Conservation (phyloP, 2,113 vertebrate species). For the Speoplatyrhinus poulsoni region DNA sequence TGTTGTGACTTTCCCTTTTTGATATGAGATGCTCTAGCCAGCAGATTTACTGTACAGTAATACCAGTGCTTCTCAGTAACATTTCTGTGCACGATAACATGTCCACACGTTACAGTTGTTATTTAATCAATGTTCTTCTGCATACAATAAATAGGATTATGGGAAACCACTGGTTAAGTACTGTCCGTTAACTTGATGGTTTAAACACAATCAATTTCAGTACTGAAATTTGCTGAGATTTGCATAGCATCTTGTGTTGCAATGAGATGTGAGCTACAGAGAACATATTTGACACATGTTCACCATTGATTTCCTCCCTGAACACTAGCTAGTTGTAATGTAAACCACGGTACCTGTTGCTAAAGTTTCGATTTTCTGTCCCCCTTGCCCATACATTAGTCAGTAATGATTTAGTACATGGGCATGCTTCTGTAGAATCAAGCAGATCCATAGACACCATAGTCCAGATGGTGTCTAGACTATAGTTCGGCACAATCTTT, state of each 20-base stretch:
- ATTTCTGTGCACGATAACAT: neutral
- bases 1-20: neutral
- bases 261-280: neutral
- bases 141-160: neutral
- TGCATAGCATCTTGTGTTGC: neutral
- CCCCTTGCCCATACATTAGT: slow-evolving; percentile 22
- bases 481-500: slow-evolving; percentile 38
- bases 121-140: neutral
- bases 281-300: neutral
- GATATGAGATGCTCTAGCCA: slow-evolving; percentile 14
- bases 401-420: slow-evolving; percentile 20
- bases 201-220: neutral
- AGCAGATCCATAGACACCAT: slow-evolving; percentile 31
- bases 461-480: slow-evolving; percentile 70
- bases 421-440: slow-evolving; percentile 19
- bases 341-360: no score
- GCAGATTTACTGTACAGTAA: no score
- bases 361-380: neutral
- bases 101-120: neutral
- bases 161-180: neutral
- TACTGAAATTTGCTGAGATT: neutral
- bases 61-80: neutral
- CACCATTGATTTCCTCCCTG: no score
- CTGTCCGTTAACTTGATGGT: neutral
- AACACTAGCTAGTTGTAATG: no score